These are phyloP conservation scores for Acromyrmex heyeri DNA, from an alignment of 1,140 invertebrate species.

Conservation along the genomic window DNA sequence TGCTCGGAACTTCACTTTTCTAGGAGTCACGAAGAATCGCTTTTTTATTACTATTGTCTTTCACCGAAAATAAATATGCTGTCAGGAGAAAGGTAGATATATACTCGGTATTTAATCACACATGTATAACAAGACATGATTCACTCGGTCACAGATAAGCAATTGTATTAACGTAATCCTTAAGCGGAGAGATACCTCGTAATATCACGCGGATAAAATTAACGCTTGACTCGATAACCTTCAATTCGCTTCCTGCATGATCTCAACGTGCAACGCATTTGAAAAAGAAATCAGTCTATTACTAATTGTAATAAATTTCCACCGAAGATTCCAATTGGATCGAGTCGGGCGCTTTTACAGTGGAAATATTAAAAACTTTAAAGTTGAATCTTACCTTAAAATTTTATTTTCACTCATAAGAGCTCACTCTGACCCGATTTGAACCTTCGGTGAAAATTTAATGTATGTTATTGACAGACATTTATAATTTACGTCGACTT, in stretches of 20 bases:
- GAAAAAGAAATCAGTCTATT: neutral
- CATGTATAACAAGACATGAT: constrained; percentile 24
- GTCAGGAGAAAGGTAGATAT: neutral
- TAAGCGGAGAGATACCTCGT: neutral
- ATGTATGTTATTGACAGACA: no score
- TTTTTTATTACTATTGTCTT: neutral
- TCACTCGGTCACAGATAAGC: constrained; percentile 29
- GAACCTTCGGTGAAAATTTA: no score
- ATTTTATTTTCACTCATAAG: no score
- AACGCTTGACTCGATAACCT: constrained; percentile 12
- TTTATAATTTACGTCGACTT: neutral
- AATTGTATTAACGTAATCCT: constrained; percentile 34
- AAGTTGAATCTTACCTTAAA: no score
- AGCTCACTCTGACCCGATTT: no score
- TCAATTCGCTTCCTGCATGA: neutral
- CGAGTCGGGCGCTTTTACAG: no score
- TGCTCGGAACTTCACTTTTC: neutral
- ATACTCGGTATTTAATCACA: neutral
- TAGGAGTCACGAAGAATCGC: neutral
- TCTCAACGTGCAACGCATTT: neutral
- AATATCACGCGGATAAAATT: constrained; percentile 26
- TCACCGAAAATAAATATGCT: constrained; percentile 23
- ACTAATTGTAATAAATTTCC: no score
- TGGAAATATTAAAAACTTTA: no score
- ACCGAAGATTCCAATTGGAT: no score